phyloP scores from a whole-genome alignment of 2,888 invertebrate species.

The Lamproptera curius region DNA sequence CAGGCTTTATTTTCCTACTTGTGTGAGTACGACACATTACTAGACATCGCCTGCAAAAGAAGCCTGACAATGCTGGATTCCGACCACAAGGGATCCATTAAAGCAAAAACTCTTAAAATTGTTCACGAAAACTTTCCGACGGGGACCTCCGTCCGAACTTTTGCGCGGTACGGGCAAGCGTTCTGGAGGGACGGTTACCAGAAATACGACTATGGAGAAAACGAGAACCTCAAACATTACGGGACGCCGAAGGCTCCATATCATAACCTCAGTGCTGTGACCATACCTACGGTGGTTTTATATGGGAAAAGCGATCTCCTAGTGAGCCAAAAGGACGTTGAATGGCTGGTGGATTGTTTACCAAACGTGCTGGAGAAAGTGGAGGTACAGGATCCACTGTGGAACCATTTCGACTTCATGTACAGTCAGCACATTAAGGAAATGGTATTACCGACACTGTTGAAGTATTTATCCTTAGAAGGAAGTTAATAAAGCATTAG shows the following conservation, averaged over 20 bases:
- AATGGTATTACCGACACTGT: conserved; percentile 36
- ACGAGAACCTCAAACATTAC: conserved; percentile 42
- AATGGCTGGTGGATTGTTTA: conserved; percentile 68
- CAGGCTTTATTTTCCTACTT: conserved; percentile 47
- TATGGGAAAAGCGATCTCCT: conserved; percentile 73
- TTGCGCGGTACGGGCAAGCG: conserved; percentile 54
- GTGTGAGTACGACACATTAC: conserved; percentile 38
- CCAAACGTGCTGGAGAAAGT: conserved; percentile 76
- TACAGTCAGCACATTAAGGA: conserved; percentile 40
- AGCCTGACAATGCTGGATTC: conserved; percentile 32
- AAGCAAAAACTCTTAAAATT: conserved; percentile 36
- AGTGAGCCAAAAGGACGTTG: conserved; percentile 77
- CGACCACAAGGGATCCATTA: conserved; percentile 47
- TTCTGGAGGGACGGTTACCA: conserved; percentile 38
- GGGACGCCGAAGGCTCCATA: conserved; percentile 43
- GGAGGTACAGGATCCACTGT: conserved; percentile 69
- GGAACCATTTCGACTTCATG: conserved; percentile 44
- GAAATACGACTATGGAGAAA: conserved; percentile 52
- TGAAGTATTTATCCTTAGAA: conserved; percentile 29
- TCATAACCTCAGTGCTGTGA: conserved; percentile 46
- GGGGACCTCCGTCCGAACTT: conserved; percentile 47
- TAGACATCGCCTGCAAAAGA: conserved; percentile 37
- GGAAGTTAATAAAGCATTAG: too few relatives aligned
- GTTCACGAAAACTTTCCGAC: conserved; percentile 52
- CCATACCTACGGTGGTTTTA: conserved; percentile 43